Evolutionary conservation across 1,140 invertebrate species (phyloP).

Genomic region (Papilio polytes): DNA sequence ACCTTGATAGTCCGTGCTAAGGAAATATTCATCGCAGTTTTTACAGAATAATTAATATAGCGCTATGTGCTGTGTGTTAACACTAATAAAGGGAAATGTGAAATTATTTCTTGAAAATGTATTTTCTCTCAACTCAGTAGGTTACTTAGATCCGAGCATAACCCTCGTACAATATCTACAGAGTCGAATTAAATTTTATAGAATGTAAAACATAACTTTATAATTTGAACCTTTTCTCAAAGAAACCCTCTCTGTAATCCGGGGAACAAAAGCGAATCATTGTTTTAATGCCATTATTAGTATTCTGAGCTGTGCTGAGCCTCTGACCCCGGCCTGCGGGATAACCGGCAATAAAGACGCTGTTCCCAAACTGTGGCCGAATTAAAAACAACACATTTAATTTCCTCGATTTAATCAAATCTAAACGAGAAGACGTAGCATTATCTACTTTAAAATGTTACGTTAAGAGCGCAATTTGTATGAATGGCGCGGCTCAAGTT

Average conservation of each 20-base stretch:
- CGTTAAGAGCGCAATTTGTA: conserved; percentile 2
- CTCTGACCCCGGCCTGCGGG: not conserved
- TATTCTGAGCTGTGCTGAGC: conserved; percentile 9
- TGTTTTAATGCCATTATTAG: conserved; percentile 19
- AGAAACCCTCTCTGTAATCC: not conserved
- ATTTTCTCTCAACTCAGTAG: not conserved
- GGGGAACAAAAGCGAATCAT: conserved; percentile 25
- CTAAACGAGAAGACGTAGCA: not conserved
- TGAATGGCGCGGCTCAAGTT: conserved; percentile 26
- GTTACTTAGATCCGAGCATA: not conserved
- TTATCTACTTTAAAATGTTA: conserved; percentile 24
- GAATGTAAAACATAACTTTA: not conserved
- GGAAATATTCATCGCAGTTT: conserved; percentile 20
- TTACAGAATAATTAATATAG: conserved; percentile 24
- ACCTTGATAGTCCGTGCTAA: not conserved
- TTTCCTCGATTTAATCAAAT: conserved; percentile 46
- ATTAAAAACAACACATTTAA: conserved; percentile 51
- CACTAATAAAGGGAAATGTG: not conserved
- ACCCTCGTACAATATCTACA: not conserved
- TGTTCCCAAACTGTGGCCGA: conserved; percentile 18
- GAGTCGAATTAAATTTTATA: not conserved
- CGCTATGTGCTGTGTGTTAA: not conserved
- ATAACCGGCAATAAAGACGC: conserved; percentile 29
- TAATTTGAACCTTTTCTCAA: conserved; percentile 6
- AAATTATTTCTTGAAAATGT: not conserved